Conservation (phyloP, 2,888 invertebrate genomes). For the Eilema caniola region DNA sequence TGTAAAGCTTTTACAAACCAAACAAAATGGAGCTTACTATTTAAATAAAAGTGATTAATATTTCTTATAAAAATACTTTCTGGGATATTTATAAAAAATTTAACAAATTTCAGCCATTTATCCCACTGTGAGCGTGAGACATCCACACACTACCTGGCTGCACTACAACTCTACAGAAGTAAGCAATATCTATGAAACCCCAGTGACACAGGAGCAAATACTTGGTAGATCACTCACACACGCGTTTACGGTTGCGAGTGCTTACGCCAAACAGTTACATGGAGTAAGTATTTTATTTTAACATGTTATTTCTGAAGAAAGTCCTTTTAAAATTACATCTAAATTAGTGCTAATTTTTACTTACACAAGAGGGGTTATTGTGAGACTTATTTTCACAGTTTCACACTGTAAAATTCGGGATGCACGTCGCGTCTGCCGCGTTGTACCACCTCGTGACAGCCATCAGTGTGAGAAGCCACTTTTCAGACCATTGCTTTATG, state of each 20-base stretch:
- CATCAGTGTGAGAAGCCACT: too few relatives aligned
- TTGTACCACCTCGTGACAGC: neutral
- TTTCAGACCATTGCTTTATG: too few relatives aligned
- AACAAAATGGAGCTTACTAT: too few relatives aligned
- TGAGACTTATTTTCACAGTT: too few relatives aligned
- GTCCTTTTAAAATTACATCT: too few relatives aligned
- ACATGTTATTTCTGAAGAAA: neutral
- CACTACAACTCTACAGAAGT: slow-evolving; percentile 89
- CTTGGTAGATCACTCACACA: slow-evolving; percentile 90
- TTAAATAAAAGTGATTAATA: too few relatives aligned
- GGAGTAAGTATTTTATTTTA: slow-evolving; percentile 86
- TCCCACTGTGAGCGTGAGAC: slow-evolving; percentile 74
- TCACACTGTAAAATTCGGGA: too few relatives aligned
- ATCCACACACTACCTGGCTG: slow-evolving; percentile 93
- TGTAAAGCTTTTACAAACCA: too few relatives aligned
- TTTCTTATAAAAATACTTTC: neutral
- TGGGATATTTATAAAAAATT: neutral
- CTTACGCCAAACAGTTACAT: slow-evolving; percentile 91
- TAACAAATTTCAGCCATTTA: slow-evolving; percentile 79
- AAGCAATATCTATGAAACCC: slow-evolving; percentile 89
- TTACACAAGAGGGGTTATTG: too few relatives aligned
- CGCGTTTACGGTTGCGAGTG: slow-evolving; percentile 91
- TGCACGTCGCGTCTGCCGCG: too few relatives aligned
- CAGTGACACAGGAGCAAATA: slow-evolving; percentile 90
- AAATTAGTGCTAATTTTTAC: too few relatives aligned